Evolutionary conservation across 2,113 vertebrate species (phyloP), one percentile per base, ranked within the genome.

Genomic region (Gymnocephalus cernua): DNA sequence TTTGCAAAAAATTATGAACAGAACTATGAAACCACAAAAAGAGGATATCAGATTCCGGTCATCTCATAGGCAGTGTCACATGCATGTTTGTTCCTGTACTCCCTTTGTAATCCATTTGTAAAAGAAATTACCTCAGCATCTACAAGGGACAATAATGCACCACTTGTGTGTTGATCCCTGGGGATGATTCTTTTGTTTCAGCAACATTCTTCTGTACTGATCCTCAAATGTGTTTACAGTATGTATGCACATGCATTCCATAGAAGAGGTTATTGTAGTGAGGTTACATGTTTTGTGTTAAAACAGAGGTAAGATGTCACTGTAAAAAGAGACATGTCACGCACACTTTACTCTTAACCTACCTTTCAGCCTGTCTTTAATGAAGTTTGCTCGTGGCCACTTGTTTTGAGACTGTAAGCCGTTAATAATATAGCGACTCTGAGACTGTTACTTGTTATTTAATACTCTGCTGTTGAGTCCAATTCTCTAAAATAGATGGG

Each of bases 41-140:
- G 15, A 45, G 25, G 48, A 80, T 70, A 75, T 87, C 80, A 61
- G 51, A 73, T 87, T 85, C 53, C 23, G 72, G 70, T 81, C 78
- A 86, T 79, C 77, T 67, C 65, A 74, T 75, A 73, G 23, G 4
- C 47, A n/a, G n/a, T 53, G 71, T 84, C 27, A 48, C 29, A 21
- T 57, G 3, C 29, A 19, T 16, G 25, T 79, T 44, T 76, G 56
- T 71, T 50, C 0, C 0, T 62, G 6, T 44, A n/a, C 18, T 4
- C 4, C 27, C 67, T 75, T 15, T n/a, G n/a, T n/a, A n/a, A 38
- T 77, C 23, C 4, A 5, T 62, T 53, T 51, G n/a, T 65, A 38
- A 38, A 76, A 38, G 12, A 0, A 47, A 41, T 8, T 47, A 23
- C 80, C 19, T 64, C 27, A 23, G 3, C 45, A 77, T 75, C n/a